phyloP scores from a whole-genome alignment of 2,797 vertebrate species.

The Mormyrops boulengeri region DNA sequence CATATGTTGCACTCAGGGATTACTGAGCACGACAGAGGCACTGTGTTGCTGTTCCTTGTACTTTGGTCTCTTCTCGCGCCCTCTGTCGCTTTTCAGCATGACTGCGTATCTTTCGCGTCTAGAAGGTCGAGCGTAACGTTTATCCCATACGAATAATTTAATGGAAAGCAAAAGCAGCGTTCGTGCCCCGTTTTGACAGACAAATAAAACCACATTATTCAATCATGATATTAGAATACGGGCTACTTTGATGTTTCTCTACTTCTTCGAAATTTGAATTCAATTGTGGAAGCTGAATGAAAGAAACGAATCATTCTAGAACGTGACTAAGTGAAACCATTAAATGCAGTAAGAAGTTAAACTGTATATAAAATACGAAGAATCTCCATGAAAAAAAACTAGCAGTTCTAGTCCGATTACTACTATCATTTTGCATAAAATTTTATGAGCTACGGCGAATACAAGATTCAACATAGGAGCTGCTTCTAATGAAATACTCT shows the following conservation, averaged over 20 bases:
- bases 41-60: background rate
- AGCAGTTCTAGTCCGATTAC: background rate
- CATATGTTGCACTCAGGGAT: slow-evolving; percentile 54
- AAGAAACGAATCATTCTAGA: background rate
- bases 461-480: background rate
- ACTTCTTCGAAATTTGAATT: background rate
- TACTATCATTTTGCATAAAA: background rate
- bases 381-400: background rate
- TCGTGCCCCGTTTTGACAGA: background rate
- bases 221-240: background rate
- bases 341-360: background rate
- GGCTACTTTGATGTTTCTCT: background rate
- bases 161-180: background rate
- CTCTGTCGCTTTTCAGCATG: slow-evolving; percentile 14
- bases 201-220: background rate
- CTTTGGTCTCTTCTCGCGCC: background rate
- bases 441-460: background rate
- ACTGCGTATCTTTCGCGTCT: slow-evolving; percentile 15
- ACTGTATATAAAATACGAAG: background rate
- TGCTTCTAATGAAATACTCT: background rate
- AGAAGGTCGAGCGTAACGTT: background rate
- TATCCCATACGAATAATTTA: background rate
- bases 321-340: background rate
- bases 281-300: background rate
- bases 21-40: slow-evolving; percentile 7